A percentile compares a stretch with the other conserved stretches of the same genome.
Evolutionary conservation across 2,113 vertebrate genomes (phyloP).

Genomic region (Chrysochloris asiatica): DNA sequence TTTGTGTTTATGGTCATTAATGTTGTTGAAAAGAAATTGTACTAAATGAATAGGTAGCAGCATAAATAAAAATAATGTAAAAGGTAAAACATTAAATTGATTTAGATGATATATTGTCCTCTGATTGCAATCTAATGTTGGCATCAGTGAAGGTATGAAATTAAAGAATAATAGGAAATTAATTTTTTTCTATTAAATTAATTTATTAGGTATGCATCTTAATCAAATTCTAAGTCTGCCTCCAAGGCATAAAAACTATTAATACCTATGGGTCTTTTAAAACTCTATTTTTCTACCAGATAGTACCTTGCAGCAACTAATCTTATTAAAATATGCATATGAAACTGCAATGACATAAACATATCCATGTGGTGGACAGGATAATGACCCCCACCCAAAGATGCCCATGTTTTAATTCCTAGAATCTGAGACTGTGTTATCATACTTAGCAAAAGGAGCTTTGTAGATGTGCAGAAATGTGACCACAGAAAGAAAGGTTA

Average conservation of each 20-base stretch:
- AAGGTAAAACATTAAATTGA: constrained; percentile 63
- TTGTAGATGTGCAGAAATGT: not conserved
- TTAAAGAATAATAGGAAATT: not conserved
- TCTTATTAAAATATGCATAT: not conserved
- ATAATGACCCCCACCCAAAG: not conserved
- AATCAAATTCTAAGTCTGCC: not conserved
- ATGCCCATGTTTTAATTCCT: not conserved
- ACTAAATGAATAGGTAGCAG: constrained; percentile 60
- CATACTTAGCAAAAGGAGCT: not conserved
- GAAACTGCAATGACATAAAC: not conserved
- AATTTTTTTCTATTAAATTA: constrained; percentile 19
- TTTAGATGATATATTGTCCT: constrained; percentile 42
- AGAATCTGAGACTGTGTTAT: not conserved
- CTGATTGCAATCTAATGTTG: constrained; percentile 20
- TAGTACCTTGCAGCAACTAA: not conserved
- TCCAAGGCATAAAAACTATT: not conserved
- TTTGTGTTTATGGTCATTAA: constrained; percentile 72
- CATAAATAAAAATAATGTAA: constrained; percentile 59
- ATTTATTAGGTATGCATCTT: not conserved
- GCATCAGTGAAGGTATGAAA: not conserved
- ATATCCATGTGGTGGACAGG: not conserved
- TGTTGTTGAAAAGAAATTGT: constrained; percentile 66
- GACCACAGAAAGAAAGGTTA: not conserved
- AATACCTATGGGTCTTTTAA: not conserved
- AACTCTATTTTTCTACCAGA: not conserved